Evolutionary conservation across 2,888 invertebrate genomes (phyloP).

Genomic region (Microdon myrmicae): DNA sequence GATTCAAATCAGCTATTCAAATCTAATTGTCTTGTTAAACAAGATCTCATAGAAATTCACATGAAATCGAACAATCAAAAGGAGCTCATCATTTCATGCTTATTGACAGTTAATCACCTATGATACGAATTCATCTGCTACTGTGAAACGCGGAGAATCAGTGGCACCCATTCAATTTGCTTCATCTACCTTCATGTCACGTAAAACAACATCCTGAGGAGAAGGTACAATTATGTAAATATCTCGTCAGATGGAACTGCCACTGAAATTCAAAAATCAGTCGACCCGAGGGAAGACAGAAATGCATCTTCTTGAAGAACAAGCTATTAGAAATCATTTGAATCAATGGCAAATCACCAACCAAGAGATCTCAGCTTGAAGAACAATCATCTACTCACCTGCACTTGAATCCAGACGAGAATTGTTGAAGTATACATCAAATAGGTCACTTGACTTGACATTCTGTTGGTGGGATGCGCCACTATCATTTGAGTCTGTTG

Average conservation of each 20-base stretch:
- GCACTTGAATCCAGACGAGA: constrained; percentile 64
- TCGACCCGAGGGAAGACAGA: constrained; percentile 21
- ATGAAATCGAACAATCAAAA: no score
- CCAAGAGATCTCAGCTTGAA: constrained; percentile 25
- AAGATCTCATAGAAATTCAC: no score
- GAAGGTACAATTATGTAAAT: constrained; percentile 44
- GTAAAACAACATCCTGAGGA: constrained; percentile 1
- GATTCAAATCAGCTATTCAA: no score
- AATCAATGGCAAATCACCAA: constrained; percentile 31
- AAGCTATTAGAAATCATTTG: constrained; percentile 17
- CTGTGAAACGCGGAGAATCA: no score
- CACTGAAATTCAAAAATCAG: constrained; percentile 31
- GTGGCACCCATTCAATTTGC: no score
- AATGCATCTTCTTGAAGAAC: background rate
- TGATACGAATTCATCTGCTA: no score
- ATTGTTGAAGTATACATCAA: constrained; percentile 66
- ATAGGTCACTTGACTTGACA: constrained; percentile 58
- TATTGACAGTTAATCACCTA: constrained; percentile 32
- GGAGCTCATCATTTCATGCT: constrained; percentile 21
- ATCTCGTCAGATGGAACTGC: constrained; percentile 17
- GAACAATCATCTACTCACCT: constrained; percentile 57
- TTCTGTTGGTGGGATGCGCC: constrained; percentile 16
- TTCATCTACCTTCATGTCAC: constrained; percentile 34
- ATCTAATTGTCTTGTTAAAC: no score
- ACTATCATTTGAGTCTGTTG: constrained; percentile 11